phyloP scores from a whole-genome alignment of 2,888 invertebrate genomes.

The Balanococcus diminutus region DNA sequence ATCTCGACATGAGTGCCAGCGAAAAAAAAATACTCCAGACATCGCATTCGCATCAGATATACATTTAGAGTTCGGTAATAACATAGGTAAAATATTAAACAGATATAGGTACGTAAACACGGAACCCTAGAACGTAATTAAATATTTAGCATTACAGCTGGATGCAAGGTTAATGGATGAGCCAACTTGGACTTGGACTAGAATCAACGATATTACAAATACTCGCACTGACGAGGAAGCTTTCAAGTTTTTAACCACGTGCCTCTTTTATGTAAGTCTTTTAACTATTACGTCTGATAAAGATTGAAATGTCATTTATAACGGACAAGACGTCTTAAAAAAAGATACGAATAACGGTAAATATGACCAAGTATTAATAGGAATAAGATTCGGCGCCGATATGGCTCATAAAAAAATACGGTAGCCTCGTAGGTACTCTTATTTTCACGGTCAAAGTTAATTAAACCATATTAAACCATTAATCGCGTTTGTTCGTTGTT shows the following conservation, averaged over 20 bases:
- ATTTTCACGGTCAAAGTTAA: conserved; percentile 27
- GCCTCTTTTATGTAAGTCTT: no score
- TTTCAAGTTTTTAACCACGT: no score
- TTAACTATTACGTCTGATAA: background rate
- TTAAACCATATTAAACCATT: no score
- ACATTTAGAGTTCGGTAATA: background rate
- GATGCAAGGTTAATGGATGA: conserved; percentile 2
- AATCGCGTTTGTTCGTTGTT: background rate
- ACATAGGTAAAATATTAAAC: background rate
- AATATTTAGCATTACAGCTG: background rate
- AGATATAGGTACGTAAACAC: background rate
- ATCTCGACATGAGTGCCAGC: background rate
- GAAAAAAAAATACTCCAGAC: background rate
- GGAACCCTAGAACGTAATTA: background rate
- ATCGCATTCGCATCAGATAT: background rate
- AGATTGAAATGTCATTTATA: background rate
- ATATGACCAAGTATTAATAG: background rate
- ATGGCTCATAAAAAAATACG: background rate
- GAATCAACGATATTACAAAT: background rate
- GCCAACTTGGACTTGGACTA: background rate
- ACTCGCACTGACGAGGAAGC: background rate
- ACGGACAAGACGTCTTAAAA: background rate
- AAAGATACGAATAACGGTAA: background rate
- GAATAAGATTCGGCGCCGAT: background rate
- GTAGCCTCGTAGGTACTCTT: background rate